Evolutionary conservation across 1,140 invertebrate species (phyloP).

Genomic region (Habropoda laboriosa): DNA sequence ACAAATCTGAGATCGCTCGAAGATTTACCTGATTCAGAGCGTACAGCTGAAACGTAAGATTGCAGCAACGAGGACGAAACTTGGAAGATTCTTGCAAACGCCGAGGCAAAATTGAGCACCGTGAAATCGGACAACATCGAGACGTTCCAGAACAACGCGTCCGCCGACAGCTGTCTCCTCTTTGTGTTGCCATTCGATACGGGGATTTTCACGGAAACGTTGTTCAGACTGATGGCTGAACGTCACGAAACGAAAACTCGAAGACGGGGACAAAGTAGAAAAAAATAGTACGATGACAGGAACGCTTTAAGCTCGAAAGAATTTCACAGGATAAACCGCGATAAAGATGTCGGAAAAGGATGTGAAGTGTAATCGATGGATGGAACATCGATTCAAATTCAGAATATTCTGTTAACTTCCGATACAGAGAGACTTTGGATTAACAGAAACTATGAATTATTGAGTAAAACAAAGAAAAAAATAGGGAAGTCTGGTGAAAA

Average conservation of each 20-base stretch:
- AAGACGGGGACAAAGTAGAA: no score
- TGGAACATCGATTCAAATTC: accelerated
- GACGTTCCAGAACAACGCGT: background rate
- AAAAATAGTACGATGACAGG: background rate
- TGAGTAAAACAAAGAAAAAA: no score
- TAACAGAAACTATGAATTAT: no score
- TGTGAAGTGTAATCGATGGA: no score
- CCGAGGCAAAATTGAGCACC: background rate
- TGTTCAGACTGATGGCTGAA: background rate
- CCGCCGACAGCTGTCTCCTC: background rate
- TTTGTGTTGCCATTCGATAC: background rate
- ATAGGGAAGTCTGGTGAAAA: no score
- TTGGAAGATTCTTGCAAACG: background rate
- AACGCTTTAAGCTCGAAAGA: no score
- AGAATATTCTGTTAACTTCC: no score
- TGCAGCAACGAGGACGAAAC: background rate
- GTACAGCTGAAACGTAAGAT: background rate
- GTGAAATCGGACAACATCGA: background rate
- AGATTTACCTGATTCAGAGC: background rate
- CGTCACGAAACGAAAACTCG: background rate
- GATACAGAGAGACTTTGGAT: no score
- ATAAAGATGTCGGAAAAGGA: background rate
- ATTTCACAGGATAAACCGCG: no score
- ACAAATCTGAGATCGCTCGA: background rate
- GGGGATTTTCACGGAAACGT: background rate